Conservation (phyloP, 2,888 invertebrate genomes). For the Lacanobia oleracea region DNA sequence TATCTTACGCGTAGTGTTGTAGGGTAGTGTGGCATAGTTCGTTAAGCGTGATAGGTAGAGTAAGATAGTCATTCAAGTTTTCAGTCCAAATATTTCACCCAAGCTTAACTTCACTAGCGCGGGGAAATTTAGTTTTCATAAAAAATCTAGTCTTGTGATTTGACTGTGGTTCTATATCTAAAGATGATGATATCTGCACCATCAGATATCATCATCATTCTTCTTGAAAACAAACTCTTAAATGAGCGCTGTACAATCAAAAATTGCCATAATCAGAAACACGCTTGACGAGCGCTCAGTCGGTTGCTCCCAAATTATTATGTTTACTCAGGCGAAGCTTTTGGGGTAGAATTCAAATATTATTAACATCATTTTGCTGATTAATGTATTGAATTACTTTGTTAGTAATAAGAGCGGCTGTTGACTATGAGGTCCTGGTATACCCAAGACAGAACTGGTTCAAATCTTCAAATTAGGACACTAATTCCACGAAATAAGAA, state of each 20-base stretch:
- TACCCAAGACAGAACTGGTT: not conserved
- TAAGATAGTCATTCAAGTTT: not conserved
- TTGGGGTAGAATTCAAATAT: conserved; percentile 12
- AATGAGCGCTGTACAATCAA: conserved; percentile 3
- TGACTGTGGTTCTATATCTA: not conserved
- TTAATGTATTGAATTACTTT: not conserved
- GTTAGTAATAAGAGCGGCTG: not conserved
- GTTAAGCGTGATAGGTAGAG: not conserved
- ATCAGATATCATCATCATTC: too few species aligned
- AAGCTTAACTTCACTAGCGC: not conserved
- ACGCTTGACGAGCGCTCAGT: conserved; percentile 18
- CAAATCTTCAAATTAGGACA: not conserved
- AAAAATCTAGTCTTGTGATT: not conserved
- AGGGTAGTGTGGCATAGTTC: not conserved
- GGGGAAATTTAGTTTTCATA: not conserved
- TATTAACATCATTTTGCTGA: not conserved
- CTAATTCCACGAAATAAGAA: not conserved
- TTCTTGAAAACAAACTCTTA: not conserved
- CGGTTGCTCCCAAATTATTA: conserved; percentile 9
- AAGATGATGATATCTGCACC: not conserved
- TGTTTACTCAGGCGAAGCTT: not conserved
- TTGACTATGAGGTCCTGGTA: not conserved
- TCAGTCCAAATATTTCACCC: not conserved
- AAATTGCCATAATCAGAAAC: conserved; percentile 14
- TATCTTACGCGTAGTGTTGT: not conserved